Evolutionary conservation across 1,140 invertebrate species (phyloP).

Genomic region (Gryon sp.): DNA sequence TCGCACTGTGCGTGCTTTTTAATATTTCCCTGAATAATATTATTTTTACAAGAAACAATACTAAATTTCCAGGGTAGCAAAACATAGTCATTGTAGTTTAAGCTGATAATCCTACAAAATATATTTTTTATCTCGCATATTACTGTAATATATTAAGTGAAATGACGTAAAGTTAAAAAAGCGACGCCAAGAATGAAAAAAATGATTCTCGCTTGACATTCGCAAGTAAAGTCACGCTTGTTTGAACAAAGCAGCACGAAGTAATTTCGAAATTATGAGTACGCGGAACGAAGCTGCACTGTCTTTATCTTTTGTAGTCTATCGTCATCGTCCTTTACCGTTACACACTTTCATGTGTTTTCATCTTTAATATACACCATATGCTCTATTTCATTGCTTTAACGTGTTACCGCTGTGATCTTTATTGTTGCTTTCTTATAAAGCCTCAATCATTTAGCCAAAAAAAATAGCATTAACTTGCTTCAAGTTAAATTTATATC

Average conservation of each 20-base stretch:
- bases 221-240: slow-evolving; percentile 44
- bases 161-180: too few relatives aligned
- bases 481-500: too few relatives aligned
- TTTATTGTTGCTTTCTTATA: slow-evolving; percentile 56
- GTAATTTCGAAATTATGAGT: slow-evolving; percentile 64
- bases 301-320: slow-evolving; percentile 59
- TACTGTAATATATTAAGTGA: slow-evolving; percentile 30
- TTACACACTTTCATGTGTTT: slow-evolving; percentile 64
- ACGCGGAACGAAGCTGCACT: slow-evolving; percentile 58
- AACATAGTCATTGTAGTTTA: too few relatives aligned
- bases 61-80: too few relatives aligned
- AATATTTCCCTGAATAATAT: too few relatives aligned
- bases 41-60: too few relatives aligned
- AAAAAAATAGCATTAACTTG: too few relatives aligned
- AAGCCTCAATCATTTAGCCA: slow-evolving; percentile 42
- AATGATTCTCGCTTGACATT: too few relatives aligned
- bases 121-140: slow-evolving; percentile 41
- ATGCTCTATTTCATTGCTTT: slow-evolving; percentile 55
- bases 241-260: slow-evolving; percentile 54
- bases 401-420: slow-evolving; percentile 43
- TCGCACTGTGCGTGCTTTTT: too few relatives aligned
- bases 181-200: too few relatives aligned
- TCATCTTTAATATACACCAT: slow-evolving; percentile 54
- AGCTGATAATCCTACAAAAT: too few relatives aligned
- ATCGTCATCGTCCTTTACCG: slow-evolving; percentile 66